These are phyloP conservation scores for Toxotes chatareus DNA, from an alignment of 2,113 vertebrate genomes.

Conservation along the genomic window DNA sequence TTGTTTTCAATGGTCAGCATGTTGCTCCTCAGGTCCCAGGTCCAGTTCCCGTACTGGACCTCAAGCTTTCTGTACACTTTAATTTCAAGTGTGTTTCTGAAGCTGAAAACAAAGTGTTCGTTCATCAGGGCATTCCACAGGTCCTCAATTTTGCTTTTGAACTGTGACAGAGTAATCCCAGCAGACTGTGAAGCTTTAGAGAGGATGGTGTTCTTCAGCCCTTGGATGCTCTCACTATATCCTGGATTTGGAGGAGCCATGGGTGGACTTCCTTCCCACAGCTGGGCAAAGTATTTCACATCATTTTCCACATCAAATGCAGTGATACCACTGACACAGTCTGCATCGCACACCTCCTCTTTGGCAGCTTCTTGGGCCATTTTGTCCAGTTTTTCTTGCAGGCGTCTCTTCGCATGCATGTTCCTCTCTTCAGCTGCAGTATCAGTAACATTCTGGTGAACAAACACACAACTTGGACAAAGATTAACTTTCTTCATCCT, in stretches of 20 bases:
- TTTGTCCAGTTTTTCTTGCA: conserved; percentile 65
- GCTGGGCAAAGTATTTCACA: conserved; percentile 66
- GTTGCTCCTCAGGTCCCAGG: conserved; percentile 51
- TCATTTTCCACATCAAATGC: conserved; percentile 56
- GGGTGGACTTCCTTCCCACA: conserved; percentile 70
- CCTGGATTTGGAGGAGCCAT: conserved; percentile 73
- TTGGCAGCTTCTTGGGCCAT: conserved; percentile 55
- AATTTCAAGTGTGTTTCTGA: conserved; percentile 61
- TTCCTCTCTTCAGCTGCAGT: conserved; percentile 55
- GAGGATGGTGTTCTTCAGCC: conserved; percentile 57
- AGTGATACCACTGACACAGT: conserved; percentile 56
- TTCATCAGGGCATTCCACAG: conserved; percentile 52
- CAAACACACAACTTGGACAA: conserved; percentile 66
- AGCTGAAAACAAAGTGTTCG: conserved; percentile 61
- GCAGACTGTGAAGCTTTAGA: conserved; percentile 40
- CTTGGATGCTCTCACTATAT: conserved; percentile 57
- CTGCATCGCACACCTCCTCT: conserved; percentile 43
- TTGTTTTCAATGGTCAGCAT: conserved; percentile 54
- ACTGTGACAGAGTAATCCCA: conserved; percentile 37
- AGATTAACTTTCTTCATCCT: conserved; percentile 63
- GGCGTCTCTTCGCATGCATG: conserved; percentile 52
- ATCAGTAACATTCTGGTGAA: conserved; percentile 67
- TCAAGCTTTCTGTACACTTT: conserved; percentile 58
- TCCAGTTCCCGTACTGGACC: conserved; percentile 43
- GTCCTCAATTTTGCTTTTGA: conserved; percentile 43